Conservation (phyloP, 2,797 vertebrate species). For the Sebastiscus albofasciatus region DNA sequence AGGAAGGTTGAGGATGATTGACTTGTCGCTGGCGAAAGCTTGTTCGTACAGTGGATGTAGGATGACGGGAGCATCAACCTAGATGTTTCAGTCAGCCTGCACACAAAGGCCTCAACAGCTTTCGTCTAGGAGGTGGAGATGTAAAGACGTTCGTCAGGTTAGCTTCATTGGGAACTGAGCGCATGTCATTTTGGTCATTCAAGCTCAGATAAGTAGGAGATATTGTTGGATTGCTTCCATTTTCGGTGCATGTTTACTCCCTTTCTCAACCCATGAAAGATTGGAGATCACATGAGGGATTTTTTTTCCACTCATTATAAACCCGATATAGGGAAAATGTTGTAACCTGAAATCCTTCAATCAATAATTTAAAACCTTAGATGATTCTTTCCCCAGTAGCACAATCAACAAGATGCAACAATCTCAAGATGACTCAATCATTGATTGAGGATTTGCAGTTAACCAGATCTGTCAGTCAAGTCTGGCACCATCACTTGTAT, state of each 20-base stretch:
- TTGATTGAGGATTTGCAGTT: constrained; percentile 45
- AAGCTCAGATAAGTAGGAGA: constrained; percentile 48
- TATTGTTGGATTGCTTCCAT: constrained; percentile 39
- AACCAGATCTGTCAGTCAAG: constrained; percentile 56
- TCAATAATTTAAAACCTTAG: constrained; percentile 15
- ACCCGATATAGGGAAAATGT: not conserved
- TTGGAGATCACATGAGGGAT: constrained; percentile 12
- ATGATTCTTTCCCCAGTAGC: not conserved
- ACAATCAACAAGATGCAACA: constrained; percentile 21
- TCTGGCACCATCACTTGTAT: not conserved
- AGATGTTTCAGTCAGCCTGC: constrained; percentile 39
- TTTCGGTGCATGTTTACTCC: constrained; percentile 28
- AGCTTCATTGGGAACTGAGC: constrained; percentile 33
- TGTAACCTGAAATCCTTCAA: constrained; percentile 33
- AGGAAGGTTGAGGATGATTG: constrained; percentile 68
- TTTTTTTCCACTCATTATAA: constrained; percentile 8
- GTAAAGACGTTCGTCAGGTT: constrained; percentile 54
- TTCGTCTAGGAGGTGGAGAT: constrained; percentile 31
- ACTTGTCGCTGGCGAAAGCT: constrained; percentile 68
- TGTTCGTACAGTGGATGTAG: constrained; percentile 55
- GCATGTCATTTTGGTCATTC: constrained; percentile 50
- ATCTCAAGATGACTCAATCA: constrained; percentile 11
- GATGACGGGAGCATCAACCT: constrained; percentile 54
- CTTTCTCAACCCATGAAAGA: constrained; percentile 17
- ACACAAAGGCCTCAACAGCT: constrained; percentile 54